Base-by-base conservation (phyloP, 1,140 invertebrate genomes). In the Papilio helenus region DNA sequence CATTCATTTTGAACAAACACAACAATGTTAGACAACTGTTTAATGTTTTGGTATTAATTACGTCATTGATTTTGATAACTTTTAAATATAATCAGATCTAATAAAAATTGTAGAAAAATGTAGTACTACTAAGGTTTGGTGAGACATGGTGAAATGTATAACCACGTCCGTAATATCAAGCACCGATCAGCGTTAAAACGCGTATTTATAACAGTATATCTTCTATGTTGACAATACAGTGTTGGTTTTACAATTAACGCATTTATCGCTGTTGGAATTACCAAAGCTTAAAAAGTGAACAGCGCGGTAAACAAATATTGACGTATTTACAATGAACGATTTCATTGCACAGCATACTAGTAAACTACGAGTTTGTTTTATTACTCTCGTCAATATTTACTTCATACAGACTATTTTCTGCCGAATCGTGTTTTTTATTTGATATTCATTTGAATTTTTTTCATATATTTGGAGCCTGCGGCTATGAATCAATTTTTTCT, bases 241-340 rank as follows among this genome's bases (percentile, higher is more conserved):
- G 9, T 44, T n/a, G 18, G 23, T 72, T 72, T 44, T 2, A 44
- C 5, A 55, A 55, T 72, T 0, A 72, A 44, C 34, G 34, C 42
- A 39, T 72, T 72, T 72, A 7, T 39, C 14, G 20, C 0, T 16
- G 46, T 72, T 42, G 44, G 44, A 74, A 74, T 51, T 16, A 74
- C 20, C 42, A 74, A 16, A 49, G 72, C 44, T 29, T 74, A 49
- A 74, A 72, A 44, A 49, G 72, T 23, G 72, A 44, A 74, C 44
- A 74, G 44, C 72, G 72, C 20, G 44, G 39, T 49, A 10, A 46
- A 5, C 72, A 74, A 74, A 74, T 74, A 74, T 74, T 74, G 72
- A 74, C 72, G 20, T 29, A 46, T 46, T 46, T 39, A 23, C 44
- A 74, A 49, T 49, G 20, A 49, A 16, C n/a, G 42, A 74, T 74